Evolutionary conservation across 1,140 invertebrate species (phyloP), one percentile per base, ranked within the genome.

Genomic region (Drosophila hydei): DNA sequence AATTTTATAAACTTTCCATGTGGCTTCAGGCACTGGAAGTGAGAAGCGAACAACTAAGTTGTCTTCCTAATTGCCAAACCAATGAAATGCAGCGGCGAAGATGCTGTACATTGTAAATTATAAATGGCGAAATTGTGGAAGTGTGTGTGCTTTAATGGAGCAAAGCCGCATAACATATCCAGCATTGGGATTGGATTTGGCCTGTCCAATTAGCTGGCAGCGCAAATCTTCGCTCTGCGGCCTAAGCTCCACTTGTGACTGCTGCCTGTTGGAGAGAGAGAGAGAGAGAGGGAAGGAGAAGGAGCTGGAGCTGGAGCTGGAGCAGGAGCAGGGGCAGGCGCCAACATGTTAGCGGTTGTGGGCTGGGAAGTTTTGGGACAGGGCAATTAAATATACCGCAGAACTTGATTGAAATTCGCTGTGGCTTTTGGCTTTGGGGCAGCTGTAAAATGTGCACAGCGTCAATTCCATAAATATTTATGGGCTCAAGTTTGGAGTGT

Each of bases 391-490:
- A 68, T 77, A 59, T 56, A 65, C 77, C 77, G 58, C 81, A 77
- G 63, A 80, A 72, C 65, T 71, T 87, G 77, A 85, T 85, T 85
- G 81, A 65, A 87, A 85, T 75, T 75, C 76, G 68, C 69, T 75
- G 80, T 75, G 81, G 79, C 42, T 59, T 58, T 40, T 18, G 30
- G 47, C 30, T n/a, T 25, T 23, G 12, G 21, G 55, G 36, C 59
- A 62, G 61, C 54, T 64, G 54, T 67, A 55, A 67, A 71, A 19
- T 62, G 40, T 18, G 19, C 14, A 33, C 36, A 40, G 48, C 11
- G 18, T 23, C 51, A 25, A 50, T 65, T 50, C 45, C 75, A 69
- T 72, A 79, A 75, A 71, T 79, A 72, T 72, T 65, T 55, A 63
- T 75, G 68, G 45, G 9, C n/a, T 40, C 27, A 65, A 27, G 55